Evolutionary conservation across 2,797 vertebrate genomes (phyloP), one percentile per base, ranked within the genome.

Genomic region (Manis crassicaudata): DNA sequence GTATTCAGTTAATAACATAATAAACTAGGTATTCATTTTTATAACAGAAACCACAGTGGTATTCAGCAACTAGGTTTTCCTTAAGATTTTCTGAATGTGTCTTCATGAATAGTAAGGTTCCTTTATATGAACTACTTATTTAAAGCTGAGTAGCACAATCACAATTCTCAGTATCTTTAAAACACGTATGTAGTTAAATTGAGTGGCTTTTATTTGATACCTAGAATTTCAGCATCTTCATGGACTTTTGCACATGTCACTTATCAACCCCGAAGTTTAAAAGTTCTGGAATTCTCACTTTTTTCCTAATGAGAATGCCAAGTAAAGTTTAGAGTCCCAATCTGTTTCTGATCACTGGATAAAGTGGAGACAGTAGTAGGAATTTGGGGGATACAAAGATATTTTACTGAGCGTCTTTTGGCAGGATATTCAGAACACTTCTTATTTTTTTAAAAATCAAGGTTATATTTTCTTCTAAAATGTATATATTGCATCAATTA

Each of bases 381-480:
- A 86, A 67, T 75, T 52, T 75, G 27, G 50, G 10, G 50, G 0
- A 82, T 43, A 58, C 9, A 29, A 37, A 90, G 72, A 83, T 52
- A 88, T 60, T 80, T 89, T 67, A 73, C 14, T 62, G 16, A 91
- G 11, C 18, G 35, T 67, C 63, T 89, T 52, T 67, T 40, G 23
- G 43, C 43, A n/a, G 8, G 46, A 72, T 68, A 79, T 23, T 88
- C 29, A 92, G 16, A 32, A 14, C n/a, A 46, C 2, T 63, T 87
- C 43, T 67, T 10, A n/a, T 56, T 93, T 77, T 79, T 72, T 65
- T 62, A 40, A 50, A 68, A 76, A 76, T 5, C 18, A 67, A 46
- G 32, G n/a, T 12, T 35, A 10, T 6, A 89, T 83, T 90, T 95
- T 85, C 81, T 87, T 94, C 63, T 80, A 75, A 88, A 75, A 73